Evolutionary conservation across 2,888 invertebrate species (phyloP).

Genomic region (Neuroscelio doddi): DNA sequence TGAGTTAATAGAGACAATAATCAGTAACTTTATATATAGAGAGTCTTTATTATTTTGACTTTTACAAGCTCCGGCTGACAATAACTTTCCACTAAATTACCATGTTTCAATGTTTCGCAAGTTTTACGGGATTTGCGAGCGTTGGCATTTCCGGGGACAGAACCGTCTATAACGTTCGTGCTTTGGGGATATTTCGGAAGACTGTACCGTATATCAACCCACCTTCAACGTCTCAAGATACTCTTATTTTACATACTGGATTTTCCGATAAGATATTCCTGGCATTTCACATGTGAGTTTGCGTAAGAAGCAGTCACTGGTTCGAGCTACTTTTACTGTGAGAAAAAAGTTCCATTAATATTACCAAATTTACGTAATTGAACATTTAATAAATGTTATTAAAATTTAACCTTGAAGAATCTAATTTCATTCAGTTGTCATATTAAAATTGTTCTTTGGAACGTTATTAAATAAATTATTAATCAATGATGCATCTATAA

Average conservation of each 20-base stretch:
- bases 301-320: slow-evolving; percentile 19
- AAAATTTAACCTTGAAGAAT: too few relatives aligned
- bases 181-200: slow-evolving; percentile 34
- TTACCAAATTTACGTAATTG: too few relatives aligned
- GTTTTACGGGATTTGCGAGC: slow-evolving; percentile 33
- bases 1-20: too few relatives aligned
- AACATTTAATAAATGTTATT: too few relatives aligned
- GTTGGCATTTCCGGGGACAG: slow-evolving; percentile 33
- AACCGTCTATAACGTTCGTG: slow-evolving; percentile 26
- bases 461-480: too few relatives aligned
- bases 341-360: too few relatives aligned
- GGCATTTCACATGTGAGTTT: slow-evolving; percentile 22
- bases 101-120: slow-evolving; percentile 23
- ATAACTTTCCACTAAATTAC: slow-evolving; percentile 13
- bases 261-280: slow-evolving; percentile 33
- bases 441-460: too few relatives aligned
- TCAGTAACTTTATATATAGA: too few relatives aligned
- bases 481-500: too few relatives aligned
- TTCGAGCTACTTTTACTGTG: slow-evolving; percentile 7
- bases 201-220: slow-evolving; percentile 33
- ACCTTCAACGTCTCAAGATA: slow-evolving; percentile 27
- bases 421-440: too few relatives aligned
- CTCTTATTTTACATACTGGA: slow-evolving; percentile 33
- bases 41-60: too few relatives aligned
- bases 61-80: not conserved